Conservation (phyloP, 2,888 invertebrate species). For the Pemphredon lugubris region DNA sequence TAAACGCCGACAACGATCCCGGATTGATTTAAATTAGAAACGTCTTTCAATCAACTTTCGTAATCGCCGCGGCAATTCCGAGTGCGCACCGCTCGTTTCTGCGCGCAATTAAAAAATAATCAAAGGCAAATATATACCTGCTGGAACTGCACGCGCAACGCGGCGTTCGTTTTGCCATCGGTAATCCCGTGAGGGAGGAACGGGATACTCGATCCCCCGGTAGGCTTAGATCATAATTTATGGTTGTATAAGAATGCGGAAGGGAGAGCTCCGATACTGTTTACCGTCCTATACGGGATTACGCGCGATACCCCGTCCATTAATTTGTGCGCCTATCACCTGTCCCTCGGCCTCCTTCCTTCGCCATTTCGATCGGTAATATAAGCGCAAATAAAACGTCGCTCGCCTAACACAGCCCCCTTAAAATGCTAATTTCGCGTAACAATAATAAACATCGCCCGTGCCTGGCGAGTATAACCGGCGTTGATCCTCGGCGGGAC, state of each 20-base stretch:
- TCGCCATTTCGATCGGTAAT: neutral
- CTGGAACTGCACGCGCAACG: slow-evolving; percentile 35
- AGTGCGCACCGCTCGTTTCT: slow-evolving; percentile 5
- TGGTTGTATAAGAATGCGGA: slow-evolving; percentile 79
- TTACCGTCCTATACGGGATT: slow-evolving; percentile 74
- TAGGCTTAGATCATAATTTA: slow-evolving; percentile 77
- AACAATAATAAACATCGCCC: slow-evolving; percentile 22
- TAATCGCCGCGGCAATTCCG: neutral
- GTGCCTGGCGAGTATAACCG: too few relatives aligned
- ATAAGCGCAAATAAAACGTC: neutral
- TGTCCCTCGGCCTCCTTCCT: slow-evolving; percentile 20
- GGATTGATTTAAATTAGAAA: slow-evolving; percentile 20
- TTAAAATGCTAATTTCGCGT: slow-evolving; percentile 43
- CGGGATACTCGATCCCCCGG: slow-evolving; percentile 66
- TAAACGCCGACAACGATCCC: neutral
- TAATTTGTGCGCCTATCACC: slow-evolving; percentile 67
- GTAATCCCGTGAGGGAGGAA: slow-evolving; percentile 65
- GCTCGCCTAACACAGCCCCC: neutral
- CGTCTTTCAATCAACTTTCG: slow-evolving; percentile 17
- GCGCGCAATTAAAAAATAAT: slow-evolving; percentile 51
- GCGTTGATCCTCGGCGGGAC: slow-evolving; percentile 27
- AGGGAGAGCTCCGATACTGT: slow-evolving; percentile 73
- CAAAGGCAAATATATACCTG: slow-evolving; percentile 55
- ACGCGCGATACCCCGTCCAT: slow-evolving; percentile 70
- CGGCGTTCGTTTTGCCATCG: slow-evolving; percentile 47